Percentiles rank a stretch among this genome's conserved stretches.
Conservation (phyloP, 2,888 invertebrate species). For the Mythimna loreyi region DNA sequence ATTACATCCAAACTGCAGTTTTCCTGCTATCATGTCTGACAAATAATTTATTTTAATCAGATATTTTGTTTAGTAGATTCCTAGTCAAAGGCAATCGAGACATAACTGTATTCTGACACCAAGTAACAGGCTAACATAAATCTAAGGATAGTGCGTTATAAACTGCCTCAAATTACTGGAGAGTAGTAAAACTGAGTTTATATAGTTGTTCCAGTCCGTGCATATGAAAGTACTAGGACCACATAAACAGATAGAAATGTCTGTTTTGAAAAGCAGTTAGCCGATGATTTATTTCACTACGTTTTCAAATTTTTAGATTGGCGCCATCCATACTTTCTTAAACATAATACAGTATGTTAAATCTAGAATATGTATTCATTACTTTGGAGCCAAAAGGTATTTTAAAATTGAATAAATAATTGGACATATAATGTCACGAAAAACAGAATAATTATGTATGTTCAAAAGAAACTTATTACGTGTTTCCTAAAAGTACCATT, state of each 20-base stretch:
- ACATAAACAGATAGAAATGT: slow-evolving; percentile 5
- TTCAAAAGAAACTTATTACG: no score
- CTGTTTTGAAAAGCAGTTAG: background rate
- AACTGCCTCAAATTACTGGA: slow-evolving; percentile 19
- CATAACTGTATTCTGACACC: slow-evolving; percentile 7
- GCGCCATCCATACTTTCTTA: no score
- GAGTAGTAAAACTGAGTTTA: slow-evolving; percentile 20
- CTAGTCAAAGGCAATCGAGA: background rate
- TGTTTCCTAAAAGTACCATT: no score
- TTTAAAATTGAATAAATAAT: no score
- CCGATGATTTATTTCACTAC: background rate
- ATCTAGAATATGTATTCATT: no score
- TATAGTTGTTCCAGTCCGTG: slow-evolving; percentile 16
- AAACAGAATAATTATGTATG: no score
- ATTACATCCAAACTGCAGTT: background rate
- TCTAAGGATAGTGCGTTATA: slow-evolving; percentile 16
- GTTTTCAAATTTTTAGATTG: background rate
- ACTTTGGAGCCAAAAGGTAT: no score
- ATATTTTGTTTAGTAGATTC: background rate
- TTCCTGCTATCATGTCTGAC: background rate
- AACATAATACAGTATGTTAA: no score
- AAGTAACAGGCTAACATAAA: slow-evolving; percentile 43
- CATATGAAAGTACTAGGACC: background rate
- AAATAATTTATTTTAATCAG: no score
- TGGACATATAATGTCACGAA: no score